Evolutionary conservation across 2,797 vertebrate genomes (phyloP).

Genomic region (Myotis daubentonii): DNA sequence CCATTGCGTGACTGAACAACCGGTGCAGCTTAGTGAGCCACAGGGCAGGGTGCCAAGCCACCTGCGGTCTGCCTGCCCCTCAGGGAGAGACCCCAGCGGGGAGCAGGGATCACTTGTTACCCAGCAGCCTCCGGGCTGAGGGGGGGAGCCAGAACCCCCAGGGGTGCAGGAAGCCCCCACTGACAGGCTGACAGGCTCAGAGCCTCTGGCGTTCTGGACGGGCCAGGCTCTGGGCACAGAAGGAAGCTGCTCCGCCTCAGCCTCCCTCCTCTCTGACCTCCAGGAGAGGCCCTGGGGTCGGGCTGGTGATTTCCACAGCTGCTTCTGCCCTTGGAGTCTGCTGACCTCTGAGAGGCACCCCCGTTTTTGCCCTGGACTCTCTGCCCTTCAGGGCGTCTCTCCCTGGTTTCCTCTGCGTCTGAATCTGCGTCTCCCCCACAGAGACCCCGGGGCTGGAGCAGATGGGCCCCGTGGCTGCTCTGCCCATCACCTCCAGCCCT

Average conservation of each 20-base stretch:
- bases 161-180: background rate
- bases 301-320: background rate
- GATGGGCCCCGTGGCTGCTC: background rate
- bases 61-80: background rate
- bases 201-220: rapidly evolving
- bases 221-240: background rate
- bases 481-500: background rate
- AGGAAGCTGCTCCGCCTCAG: background rate
- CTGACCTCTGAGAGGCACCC: background rate
- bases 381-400: background rate
- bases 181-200: background rate
- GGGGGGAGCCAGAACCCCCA: rapidly evolving
- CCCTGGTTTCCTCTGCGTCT: background rate
- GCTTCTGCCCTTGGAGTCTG: background rate
- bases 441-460: background rate
- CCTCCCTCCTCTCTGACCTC: background rate
- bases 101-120: background rate
- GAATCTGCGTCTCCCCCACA: background rate
- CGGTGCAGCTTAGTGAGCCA: background rate
- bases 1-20: background rate
- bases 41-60: background rate
- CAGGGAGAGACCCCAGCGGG: background rate
- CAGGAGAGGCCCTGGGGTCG: background rate
- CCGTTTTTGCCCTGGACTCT: background rate
- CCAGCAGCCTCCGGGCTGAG: background rate